Base-by-base conservation (phyloP, 2,113 vertebrate species). In the Crotalus horridus region DNA sequence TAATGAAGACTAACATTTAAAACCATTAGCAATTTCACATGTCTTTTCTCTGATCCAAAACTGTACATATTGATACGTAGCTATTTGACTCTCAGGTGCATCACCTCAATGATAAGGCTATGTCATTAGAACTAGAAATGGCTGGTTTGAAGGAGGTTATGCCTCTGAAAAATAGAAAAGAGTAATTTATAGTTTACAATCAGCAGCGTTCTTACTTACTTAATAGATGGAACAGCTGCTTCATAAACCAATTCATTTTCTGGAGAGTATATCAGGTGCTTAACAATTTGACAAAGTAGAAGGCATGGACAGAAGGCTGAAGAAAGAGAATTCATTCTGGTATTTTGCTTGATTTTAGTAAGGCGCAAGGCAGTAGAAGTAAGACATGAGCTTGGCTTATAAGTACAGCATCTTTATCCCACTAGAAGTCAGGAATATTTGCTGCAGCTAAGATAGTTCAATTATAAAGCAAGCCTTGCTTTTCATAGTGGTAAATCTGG, bases 181-280 rank as follows among this genome's bases (percentile, higher is more conserved):
- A 86, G 69, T 94, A 96, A 97, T 96, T 96, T 97, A n/a, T 91
- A 89, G 88, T 96, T 97, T 97, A 97, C 91, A 97, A 95, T 39
- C 93, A 93, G 94, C 74, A 96, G 89, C 96, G 95, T 96, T 94
- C 91, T 96, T 95, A 97, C 96, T 94, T 97, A 96, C 54, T 89
- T 91, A 26, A 93, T 95, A 88, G 55, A 96, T 95, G 93, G 88
- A 97, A 55, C 96, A 97, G 96, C 95, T 97, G 96, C 90, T 97
- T 96, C 89, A 92, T 96, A 95, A 96, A 96, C 94, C 96, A 97
- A 97, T 96, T 97, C 92, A 97, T 97, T 98, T 97, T 96, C 96
- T 97, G 96, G 92, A 96, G 94, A 95, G 93, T 92, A 94, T 90
- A 94, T 56, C 94, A 93, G 95, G 95, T 11, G 53, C 93, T 96